phyloP scores from a whole-genome alignment of 2,113 vertebrate species.

The Peromyscus californicus region DNA sequence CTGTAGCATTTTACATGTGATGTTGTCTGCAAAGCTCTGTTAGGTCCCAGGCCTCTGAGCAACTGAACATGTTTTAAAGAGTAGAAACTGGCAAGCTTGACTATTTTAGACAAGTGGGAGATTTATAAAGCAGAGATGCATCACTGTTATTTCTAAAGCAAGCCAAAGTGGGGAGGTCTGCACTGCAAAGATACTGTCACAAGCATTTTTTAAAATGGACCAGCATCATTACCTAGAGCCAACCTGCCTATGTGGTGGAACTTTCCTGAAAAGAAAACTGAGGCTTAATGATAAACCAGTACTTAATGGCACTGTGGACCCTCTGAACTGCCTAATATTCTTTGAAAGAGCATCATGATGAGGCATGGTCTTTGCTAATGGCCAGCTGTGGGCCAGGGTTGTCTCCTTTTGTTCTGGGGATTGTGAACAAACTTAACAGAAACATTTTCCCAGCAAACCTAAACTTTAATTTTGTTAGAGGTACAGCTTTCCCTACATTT shows the following conservation, averaged over 20 bases:
- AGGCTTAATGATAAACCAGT: neutral
- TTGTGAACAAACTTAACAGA: neutral
- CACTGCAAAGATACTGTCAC: neutral
- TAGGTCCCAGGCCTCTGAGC: neutral
- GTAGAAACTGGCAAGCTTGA: neutral
- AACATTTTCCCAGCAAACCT: neutral
- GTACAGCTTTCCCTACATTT: neutral
- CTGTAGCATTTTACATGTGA: neutral
- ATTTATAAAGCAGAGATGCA: neutral
- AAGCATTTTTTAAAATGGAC: neutral
- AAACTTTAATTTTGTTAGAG: neutral
- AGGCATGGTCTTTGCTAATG: neutral
- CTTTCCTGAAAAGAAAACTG: neutral
- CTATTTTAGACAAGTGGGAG: neutral
- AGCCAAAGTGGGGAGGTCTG: too few species aligned
- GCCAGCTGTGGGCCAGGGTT: neutral
- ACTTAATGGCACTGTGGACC: neutral
- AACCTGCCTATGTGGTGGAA: rapidly evolving
- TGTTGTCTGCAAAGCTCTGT: neutral
- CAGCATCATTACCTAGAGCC: neutral
- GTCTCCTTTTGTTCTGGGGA: neutral
- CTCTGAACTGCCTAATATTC: neutral
- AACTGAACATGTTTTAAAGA: neutral
- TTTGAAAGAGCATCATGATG: neutral
- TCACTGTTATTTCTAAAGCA: neutral